These are phyloP conservation scores for Dunckerocampus dactyliophorus DNA, from an alignment of 2,113 vertebrate genomes.

Conservation along the genomic window DNA sequence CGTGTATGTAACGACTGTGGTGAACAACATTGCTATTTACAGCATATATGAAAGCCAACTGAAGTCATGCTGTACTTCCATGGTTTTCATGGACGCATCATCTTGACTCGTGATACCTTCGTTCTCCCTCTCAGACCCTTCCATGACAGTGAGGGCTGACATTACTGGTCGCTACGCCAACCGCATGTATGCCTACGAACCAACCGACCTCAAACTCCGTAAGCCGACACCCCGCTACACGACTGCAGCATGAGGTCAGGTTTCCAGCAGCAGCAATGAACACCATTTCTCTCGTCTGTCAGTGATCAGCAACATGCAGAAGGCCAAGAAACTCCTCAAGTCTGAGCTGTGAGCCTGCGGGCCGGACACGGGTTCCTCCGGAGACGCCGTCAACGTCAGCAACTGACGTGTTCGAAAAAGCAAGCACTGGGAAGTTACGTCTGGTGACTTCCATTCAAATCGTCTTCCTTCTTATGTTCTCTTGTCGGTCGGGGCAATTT, in stretches of 20 bases:
- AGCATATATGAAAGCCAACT: too few relatives aligned
- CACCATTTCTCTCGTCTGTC: background rate
- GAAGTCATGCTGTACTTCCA: too few relatives aligned
- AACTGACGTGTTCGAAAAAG: constrained; percentile 38
- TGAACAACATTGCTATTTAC: too few relatives aligned
- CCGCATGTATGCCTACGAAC: constrained; percentile 90
- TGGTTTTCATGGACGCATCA: too few relatives aligned
- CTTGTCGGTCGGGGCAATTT: constrained; percentile 63
- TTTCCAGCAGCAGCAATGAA: background rate
- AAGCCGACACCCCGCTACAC: constrained; percentile 61
- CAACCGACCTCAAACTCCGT: constrained; percentile 78
- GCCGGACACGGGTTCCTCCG: background rate
- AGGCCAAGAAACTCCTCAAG: constrained; percentile 74
- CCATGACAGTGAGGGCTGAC: constrained; percentile 94
- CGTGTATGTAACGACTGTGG: too few relatives aligned
- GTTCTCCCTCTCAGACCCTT: constrained; percentile 77
- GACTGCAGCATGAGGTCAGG: background rate
- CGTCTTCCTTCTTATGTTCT: constrained; percentile 15
- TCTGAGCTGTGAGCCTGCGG: constrained; percentile 64
- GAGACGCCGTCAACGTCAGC: constrained; percentile 6
- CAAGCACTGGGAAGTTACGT: constrained; percentile 55
- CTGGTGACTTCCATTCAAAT: constrained; percentile 15
- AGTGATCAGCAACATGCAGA: constrained; percentile 73
- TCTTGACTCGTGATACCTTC: too few relatives aligned
- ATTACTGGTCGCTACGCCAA: constrained; percentile 88